phyloP scores from a whole-genome alignment of 2,797 vertebrate species.

The Margarornis squamiger region DNA sequence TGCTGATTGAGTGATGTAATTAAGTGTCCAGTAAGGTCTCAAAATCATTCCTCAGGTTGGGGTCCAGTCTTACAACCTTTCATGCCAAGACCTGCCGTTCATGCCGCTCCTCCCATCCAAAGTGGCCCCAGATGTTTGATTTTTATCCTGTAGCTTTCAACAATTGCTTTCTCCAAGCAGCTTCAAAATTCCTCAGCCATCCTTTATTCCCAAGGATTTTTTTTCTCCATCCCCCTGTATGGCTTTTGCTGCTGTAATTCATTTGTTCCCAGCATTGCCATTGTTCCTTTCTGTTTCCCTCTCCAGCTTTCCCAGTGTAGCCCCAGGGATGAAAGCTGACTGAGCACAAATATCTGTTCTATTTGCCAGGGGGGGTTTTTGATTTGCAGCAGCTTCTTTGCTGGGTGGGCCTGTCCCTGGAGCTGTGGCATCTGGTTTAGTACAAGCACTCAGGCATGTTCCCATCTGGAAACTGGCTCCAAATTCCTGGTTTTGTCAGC shows the following conservation, averaged over 20 bases:
- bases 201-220: not conserved
- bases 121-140: accelerated
- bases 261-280: not conserved
- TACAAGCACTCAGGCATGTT: not conserved
- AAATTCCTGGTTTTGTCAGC: not conserved
- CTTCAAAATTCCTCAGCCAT: not conserved
- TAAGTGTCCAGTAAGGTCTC: not conserved
- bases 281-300: not conserved
- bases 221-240: not conserved
- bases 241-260: conserved; percentile 1
- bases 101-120: not conserved
- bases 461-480: not conserved
- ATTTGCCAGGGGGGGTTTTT: not conserved
- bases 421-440: not conserved
- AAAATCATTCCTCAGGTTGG: not conserved
- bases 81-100: not conserved
- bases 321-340: not conserved
- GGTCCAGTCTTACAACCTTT: not conserved
- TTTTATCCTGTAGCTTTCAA: not conserved
- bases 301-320: not conserved
- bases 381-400: not conserved
- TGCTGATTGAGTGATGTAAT: not conserved
- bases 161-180: not conserved
- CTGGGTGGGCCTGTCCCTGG: not conserved
- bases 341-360: not conserved